Base-by-base conservation (phyloP, 64 coral and sea anemone species). In the Dendrophyllia cribrosa region DNA sequence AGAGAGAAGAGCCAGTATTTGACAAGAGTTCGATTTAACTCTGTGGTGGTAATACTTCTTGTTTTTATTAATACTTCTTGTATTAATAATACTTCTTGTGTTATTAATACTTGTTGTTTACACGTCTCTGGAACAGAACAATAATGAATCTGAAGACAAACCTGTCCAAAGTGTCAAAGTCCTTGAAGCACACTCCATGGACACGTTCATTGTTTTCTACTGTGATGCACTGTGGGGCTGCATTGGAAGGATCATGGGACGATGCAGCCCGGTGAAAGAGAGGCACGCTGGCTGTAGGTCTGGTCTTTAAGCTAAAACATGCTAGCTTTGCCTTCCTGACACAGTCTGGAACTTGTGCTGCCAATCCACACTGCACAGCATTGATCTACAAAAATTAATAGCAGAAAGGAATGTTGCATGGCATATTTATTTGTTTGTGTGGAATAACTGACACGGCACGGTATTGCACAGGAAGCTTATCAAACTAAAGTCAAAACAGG, bases 181-280 rank as follows among this genome's bases (percentile, higher is more conserved):
- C 79, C 17, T 82, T 67, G 65, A 81, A 93, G 44, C 86, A 93
- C 22, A 93, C 68, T 63, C 92, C 92, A 80, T 93, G 92, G 46
- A 72, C 58, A 62, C 74, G 51, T 9, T 58, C 58, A 62, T 88
- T 73, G 20, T 14, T 84, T 51, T 43, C 13, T 45, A 62, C 86
- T 72, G 63, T 60, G 85, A 61, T 43, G 71, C 16, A 76, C 23
- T 86, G 80, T 55, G 61, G 23, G 61, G 46, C 9, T 46, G 22
- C 25, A 73, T 48, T 59, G 51, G 56, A 44, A 56, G 13, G 49
- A 66, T 72, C 7, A 14, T 78, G 58, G 4, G 55, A 81, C 5
- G 43, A 19, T 14, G 82, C 44, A 44, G 74, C 85, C 20, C 86
- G 83, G 6, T 48, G 65, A 72, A 73, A 81, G 13, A 93, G 75